Percentiles rank a stretch among this genome's conserved stretches.
phyloP scores from a whole-genome alignment of 1,140 invertebrate genomes.

The Babylonia areolata region DNA sequence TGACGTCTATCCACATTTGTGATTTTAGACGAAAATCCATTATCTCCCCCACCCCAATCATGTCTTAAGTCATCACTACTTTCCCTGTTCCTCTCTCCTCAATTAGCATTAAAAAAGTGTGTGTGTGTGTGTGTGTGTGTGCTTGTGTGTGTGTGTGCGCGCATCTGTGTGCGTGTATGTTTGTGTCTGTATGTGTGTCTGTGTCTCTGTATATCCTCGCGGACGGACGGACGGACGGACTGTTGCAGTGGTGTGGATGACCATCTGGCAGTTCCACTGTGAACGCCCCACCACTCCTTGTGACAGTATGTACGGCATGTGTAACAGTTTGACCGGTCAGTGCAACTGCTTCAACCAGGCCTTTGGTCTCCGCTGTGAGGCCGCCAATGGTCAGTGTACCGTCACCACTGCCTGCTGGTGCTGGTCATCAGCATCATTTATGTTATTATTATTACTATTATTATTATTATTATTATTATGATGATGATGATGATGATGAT shows the following conservation, averaged over 20 bases:
- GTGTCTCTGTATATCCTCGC: background rate
- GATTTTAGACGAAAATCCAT: background rate
- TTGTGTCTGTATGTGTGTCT: background rate
- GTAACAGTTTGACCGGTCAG: background rate
- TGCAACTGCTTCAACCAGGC: conserved; percentile 21
- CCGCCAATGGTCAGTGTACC: background rate
- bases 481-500: no score
- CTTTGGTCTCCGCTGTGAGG: background rate
- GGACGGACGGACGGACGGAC: no score
- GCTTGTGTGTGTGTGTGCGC: background rate
- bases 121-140: background rate
- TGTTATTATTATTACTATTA: no score
- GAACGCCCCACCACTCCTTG: background rate
- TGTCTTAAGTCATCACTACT: no score
- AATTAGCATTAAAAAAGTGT: background rate
- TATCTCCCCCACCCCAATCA: no score
- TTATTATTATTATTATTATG: no score
- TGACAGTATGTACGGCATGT: conserved; percentile 12
- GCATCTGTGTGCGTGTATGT: background rate
- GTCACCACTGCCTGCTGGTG: no score
- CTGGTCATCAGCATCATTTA: no score
- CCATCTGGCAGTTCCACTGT: background rate
- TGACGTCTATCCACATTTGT: no score
- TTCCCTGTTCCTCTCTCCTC: no score
- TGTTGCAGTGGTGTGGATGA: background rate